A percentile compares a stretch with the other conserved stretches of the same genome.
Conservation (phyloP, 2,888 invertebrate genomes). For the Unio delphinus region DNA sequence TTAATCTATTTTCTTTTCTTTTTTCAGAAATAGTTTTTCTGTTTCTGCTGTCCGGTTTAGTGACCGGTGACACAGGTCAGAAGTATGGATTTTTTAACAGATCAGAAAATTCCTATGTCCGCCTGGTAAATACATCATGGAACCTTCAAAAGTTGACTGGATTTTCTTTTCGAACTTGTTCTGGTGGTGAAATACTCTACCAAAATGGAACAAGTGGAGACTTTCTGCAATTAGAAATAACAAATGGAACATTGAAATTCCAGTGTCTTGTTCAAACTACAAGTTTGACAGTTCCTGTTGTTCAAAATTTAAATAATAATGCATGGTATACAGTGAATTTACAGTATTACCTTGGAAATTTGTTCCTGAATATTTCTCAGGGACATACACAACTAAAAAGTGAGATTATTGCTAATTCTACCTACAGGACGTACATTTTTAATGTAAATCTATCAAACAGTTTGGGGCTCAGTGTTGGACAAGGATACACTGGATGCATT, state of each 20-base stretch:
- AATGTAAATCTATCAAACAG: constrained; percentile 31
- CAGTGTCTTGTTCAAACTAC: constrained; percentile 25
- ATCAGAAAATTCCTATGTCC: constrained; percentile 30
- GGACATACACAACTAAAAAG: constrained; percentile 16
- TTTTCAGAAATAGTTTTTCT: constrained; percentile 28
- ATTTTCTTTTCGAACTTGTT: constrained; percentile 46
- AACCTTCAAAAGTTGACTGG: constrained; percentile 26
- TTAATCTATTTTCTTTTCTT: constrained; percentile 9
- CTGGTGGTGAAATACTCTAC: constrained; percentile 38
- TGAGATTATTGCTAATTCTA: constrained; percentile 41
- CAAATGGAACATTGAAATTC: constrained; percentile 36
- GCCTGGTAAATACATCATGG: constrained; percentile 25
- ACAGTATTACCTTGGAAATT: constrained; percentile 29
- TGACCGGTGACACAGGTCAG: constrained; percentile 11
- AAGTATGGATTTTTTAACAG: constrained; percentile 35
- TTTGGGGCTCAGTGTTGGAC: constrained; percentile 34
- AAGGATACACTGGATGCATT: constrained; percentile 44
- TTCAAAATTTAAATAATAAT: constrained; percentile 35
- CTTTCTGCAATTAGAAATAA: constrained; percentile 29
- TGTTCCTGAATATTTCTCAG: constrained; percentile 32
- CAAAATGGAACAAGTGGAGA: constrained; percentile 37
- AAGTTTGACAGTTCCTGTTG: constrained; percentile 15
- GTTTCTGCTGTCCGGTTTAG: constrained; percentile 4
- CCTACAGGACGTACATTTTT: constrained; percentile 34
- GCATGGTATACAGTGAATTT: constrained; percentile 37